Base-by-base conservation (phyloP, 2,797 vertebrate species). In the Periophthalmus magnuspinnatus region DNA sequence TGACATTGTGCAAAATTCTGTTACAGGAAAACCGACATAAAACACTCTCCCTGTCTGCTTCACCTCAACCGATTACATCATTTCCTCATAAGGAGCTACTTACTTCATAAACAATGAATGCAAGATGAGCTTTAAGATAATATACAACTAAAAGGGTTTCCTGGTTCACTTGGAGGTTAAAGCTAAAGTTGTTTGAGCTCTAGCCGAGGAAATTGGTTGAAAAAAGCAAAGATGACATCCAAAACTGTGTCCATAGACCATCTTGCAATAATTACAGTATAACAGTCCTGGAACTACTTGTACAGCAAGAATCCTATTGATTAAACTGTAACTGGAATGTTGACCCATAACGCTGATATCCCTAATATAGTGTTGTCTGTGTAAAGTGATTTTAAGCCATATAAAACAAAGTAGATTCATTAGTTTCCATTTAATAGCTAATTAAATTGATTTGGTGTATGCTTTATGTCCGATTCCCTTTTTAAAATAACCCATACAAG, bases 61-160 rank as follows among this genome's bases (percentile, higher is more conserved):
- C 80, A 71, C 70, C 73, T 72, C 67, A 65, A 64, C 47, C 60
- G 65, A 67, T 34, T 67, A 71, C 16, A 59, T 41, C 72, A 32
- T 47, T 47, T 63, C 21, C 38, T 63, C 38, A 45, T 41, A 61
- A 38, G 59, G 33, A 38, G 16, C 38, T 38, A 47, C 61, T 63
- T 45, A 45, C 61, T 28, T 61, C 21, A 28, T 16, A 64, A 47
- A 64, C 41, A 64, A 64, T 64, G 61, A 64, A 64, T 45, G 41
- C 14, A 47, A 22, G n/a, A 62, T 62, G 59, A n/a, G 61, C 38
- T 63, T 24, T 24, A 3, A 59, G 57, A 59, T 59, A 32, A 59
- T 59, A 32, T 59, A 19, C 28, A 63, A 9, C 22, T 24, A 13
- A 24, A 63, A 47, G 13, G 14, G 38, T 21, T 63, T 63, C 38